Percentiles rank a stretch among this genome's conserved stretches.
Evolutionary conservation across 2,888 invertebrate species (phyloP).

Genomic region (Kryphioiulus occultus): DNA sequence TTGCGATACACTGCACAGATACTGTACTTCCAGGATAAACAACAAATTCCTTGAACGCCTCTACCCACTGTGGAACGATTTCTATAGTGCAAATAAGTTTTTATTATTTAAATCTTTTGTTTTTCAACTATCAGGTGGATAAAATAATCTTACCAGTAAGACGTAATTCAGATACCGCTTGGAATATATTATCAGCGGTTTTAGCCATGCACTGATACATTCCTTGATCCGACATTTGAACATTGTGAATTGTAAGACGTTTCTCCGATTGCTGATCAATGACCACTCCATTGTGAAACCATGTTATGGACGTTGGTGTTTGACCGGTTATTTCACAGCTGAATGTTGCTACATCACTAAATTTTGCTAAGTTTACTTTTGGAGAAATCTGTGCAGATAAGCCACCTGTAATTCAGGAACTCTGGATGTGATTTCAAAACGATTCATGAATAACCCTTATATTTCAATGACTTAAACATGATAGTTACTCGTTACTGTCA

Average conservation of each 20-base stretch:
- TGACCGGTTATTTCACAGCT: slow-evolving; percentile 37
- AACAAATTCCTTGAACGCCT: slow-evolving; percentile 42
- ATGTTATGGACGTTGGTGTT: neutral
- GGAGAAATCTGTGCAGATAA: neutral
- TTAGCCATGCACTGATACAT: slow-evolving; percentile 50
- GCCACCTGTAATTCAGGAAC: neutral
- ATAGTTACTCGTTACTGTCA: slow-evolving; percentile 32
- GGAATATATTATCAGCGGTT: neutral
- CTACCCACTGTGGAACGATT: slow-evolving; percentile 26
- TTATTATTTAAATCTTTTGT: too few relatives aligned
- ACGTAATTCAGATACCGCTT: slow-evolving; percentile 24
- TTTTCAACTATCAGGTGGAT: too few relatives aligned
- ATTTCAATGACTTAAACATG: neutral
- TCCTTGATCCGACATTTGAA: slow-evolving; percentile 46
- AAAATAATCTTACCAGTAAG: slow-evolving; percentile 39
- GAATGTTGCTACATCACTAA: neutral
- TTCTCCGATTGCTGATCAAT: neutral
- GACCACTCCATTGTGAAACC: slow-evolving; percentile 44
- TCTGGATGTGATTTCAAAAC: neutral
- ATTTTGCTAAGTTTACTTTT: slow-evolving; percentile 1
- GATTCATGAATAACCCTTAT: neutral
- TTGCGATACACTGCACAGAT: slow-evolving; percentile 39
- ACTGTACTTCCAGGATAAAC: slow-evolving; percentile 41
- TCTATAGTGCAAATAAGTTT: slow-evolving; percentile 21
- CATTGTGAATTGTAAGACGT: neutral